phyloP scores from a whole-genome alignment of 1,140 invertebrate species.

The Rhagoletis pomonella region DNA sequence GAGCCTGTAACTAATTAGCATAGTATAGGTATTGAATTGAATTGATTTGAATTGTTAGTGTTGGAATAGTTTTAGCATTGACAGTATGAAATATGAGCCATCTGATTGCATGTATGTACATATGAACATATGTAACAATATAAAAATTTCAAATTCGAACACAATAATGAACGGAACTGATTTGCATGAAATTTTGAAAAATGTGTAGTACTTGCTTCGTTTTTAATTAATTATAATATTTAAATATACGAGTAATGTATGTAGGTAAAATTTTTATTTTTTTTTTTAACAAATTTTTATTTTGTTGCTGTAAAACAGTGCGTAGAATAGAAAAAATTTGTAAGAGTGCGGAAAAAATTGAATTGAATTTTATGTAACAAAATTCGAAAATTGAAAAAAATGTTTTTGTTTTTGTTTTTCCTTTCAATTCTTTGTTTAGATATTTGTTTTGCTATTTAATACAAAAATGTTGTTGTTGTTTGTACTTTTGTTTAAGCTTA shows the following conservation, averaged over 20 bases:
- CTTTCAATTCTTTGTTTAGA: conserved; percentile 51
- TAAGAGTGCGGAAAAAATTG: conserved; percentile 66
- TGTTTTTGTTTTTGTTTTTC: conserved; percentile 16
- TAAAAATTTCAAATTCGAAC: conserved; percentile 13
- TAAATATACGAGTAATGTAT: conserved; percentile 31
- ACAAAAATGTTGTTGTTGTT: conserved; percentile 54
- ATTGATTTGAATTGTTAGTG: conserved; percentile 2
- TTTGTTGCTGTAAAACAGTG: conserved; percentile 64
- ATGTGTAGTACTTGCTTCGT: neutral
- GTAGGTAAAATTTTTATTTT: neutral
- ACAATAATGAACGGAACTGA: conserved; percentile 37
- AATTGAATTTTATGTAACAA: conserved; percentile 65
- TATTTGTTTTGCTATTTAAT: conserved; percentile 56
- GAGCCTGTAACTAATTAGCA: neutral
- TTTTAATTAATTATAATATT: conserved; percentile 6
- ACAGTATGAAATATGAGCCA: conserved; percentile 24
- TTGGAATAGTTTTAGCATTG: neutral
- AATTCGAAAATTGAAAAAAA: conserved; percentile 57
- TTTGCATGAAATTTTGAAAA: conserved; percentile 54
- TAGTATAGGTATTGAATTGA: neutral
- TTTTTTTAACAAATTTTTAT: conserved; percentile 23
- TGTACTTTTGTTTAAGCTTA: conserved; percentile 60
- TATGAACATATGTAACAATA: conserved; percentile 6
- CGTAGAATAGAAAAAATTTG: conserved; percentile 64
- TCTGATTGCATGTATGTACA: neutral